Base-by-base conservation (phyloP, 2,888 invertebrate species). In the Miltochrista miniata region DNA sequence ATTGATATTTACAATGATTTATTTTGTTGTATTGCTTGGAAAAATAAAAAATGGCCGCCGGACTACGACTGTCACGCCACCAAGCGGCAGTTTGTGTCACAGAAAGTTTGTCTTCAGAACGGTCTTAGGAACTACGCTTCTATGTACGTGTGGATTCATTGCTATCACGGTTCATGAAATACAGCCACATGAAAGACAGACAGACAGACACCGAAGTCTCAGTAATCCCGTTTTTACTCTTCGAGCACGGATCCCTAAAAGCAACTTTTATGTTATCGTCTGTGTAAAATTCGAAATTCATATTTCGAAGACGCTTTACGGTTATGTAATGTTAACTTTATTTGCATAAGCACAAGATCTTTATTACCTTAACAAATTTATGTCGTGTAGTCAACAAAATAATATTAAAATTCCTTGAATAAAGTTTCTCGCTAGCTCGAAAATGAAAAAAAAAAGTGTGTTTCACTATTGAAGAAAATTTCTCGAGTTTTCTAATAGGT, bases 381-480 rank as follows among this genome's bases (percentile, higher is more conserved):
- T 29, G 30, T 29, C 36, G 33, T 45, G 13, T 38, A 38, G 5
- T 43, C 37, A 18, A n/a, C 43, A 60, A 58, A 48, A 58, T 24
- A 67, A 64, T 60, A 64, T 60, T 54, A 41, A 46, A 60, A 64
- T 59, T 56, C 49, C 41, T 24, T 13, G 30, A 37, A 49, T 31
- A 24, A 49, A 62, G 47, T 59, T 31, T 63, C 42, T 41, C 47
- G 49, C 39, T 24, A 47, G 58, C 41, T 45, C 51, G 47, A 31
- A 38, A 48, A 58, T 58, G 58, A 57, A 55, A 55, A 63, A 64
- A 66, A 56, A 45, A 50, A 59, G 59, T 66, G 59, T 55, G 53
- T 62, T 53, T 45, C 35, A 13, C 36, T 34, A 13, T n/a, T n/a
- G n/a, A 24, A 24, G 5, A 24, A 24, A 24, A 24, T 24, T 5